Evolutionary conservation across 2,797 vertebrate genomes (phyloP).

Genomic region (Thunnus albacares): DNA sequence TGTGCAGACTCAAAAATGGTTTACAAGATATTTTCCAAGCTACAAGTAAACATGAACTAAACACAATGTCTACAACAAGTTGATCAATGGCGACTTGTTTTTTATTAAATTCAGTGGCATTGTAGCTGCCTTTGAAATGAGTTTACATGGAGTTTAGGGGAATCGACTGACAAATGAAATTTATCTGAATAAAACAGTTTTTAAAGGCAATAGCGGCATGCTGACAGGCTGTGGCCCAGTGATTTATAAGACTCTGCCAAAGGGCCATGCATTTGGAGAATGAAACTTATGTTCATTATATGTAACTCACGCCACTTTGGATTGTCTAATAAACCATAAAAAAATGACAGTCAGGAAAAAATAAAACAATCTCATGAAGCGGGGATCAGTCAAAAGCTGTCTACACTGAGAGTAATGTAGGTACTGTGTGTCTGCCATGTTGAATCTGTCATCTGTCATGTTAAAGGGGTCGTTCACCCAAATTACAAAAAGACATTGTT

Average conservation of each 20-base stretch:
- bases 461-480: slow-evolving; percentile 26
- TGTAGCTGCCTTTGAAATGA: slow-evolving; percentile 84
- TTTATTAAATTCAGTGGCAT: slow-evolving; percentile 84
- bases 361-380: slow-evolving; percentile 55
- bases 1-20: slow-evolving; percentile 63
- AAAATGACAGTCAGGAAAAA: slow-evolving; percentile 66
- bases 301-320: slow-evolving; percentile 71
- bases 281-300: slow-evolving; percentile 78
- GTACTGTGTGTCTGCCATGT: not conserved
- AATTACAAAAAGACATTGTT: slow-evolving; percentile 14
- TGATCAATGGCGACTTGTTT: slow-evolving; percentile 86
- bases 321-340: slow-evolving; percentile 77
- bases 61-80: slow-evolving; percentile 83
- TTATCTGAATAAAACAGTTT: slow-evolving; percentile 87
- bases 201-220: slow-evolving; percentile 79
- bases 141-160: slow-evolving; percentile 84
- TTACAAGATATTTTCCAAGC: slow-evolving; percentile 70
- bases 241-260: slow-evolving; percentile 85
- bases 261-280: slow-evolving; percentile 63
- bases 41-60: slow-evolving; percentile 76
- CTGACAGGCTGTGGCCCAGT: slow-evolving; percentile 83
- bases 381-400: slow-evolving; percentile 64
- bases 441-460: slow-evolving; percentile 20
- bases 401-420: slow-evolving; percentile 32
- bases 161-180: slow-evolving; percentile 89